phyloP scores from a whole-genome alignment of 2,113 vertebrate species.

The Spea multiplicata region DNA sequence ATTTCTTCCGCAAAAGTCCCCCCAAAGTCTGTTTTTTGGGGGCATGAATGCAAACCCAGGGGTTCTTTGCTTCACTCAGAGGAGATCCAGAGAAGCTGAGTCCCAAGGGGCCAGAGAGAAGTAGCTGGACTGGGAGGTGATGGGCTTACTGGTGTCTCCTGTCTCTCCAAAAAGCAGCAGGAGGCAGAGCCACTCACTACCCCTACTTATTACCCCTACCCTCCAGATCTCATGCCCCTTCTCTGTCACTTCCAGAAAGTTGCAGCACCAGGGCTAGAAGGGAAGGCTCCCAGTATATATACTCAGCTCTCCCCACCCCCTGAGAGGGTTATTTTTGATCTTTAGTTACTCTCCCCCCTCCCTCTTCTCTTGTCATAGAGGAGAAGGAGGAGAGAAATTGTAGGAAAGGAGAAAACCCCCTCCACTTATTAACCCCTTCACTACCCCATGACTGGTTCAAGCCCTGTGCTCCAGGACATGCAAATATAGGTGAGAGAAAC shows the following conservation, averaged over 20 bases:
- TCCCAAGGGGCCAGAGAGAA: not conserved
- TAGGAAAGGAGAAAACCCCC: conserved; percentile 16
- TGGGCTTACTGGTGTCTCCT: not conserved
- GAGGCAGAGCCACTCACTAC: conserved; percentile 4
- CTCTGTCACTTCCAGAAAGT: conserved; percentile 50
- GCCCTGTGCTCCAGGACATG: not conserved
- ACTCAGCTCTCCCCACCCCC: conserved; percentile 77
- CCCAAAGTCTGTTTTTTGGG: too few relatives aligned
- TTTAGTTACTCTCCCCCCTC: conserved; percentile 82
- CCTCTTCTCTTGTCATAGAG: conserved; percentile 46
- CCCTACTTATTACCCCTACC: conserved; percentile 9
- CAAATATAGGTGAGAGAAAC: too few relatives aligned
- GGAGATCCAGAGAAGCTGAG: not conserved
- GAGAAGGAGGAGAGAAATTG: conserved; percentile 40
- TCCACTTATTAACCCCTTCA: conserved; percentile 10
- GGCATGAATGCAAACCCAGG: too few relatives aligned
- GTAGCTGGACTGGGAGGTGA: conserved; percentile 44
- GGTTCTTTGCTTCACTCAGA: not conserved
- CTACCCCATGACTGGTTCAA: not conserved
- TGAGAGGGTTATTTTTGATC: conserved; percentile 89
- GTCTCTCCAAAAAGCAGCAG: not conserved
- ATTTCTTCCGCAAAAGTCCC: not conserved
- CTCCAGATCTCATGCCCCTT: conserved; percentile 40
- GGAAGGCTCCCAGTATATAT: conserved; percentile 79
- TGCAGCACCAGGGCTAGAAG: conserved; percentile 63